Percentiles rank a stretch among this genome's conserved stretches.
Conservation (phyloP, 2,888 invertebrate genomes). For the Cyclophora albipunctata region DNA sequence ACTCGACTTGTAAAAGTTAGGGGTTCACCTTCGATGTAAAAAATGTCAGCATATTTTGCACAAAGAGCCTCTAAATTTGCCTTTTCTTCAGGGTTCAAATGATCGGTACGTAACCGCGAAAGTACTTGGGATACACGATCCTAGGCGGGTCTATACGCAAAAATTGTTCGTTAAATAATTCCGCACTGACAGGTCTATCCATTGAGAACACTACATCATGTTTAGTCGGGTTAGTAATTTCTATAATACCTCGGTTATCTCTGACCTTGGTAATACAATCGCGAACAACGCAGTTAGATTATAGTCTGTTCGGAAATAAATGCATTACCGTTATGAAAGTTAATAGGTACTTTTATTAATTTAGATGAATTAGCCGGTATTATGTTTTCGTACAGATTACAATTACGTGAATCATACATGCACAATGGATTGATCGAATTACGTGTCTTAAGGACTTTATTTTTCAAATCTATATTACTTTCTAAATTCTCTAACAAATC, state of each 20-base stretch:
- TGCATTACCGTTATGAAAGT: slow-evolving; percentile 15
- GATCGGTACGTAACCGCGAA: slow-evolving; percentile 25
- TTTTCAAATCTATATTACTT: slow-evolving; percentile 18
- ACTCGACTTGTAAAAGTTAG: too few species aligned
- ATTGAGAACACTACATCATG: slow-evolving; percentile 20
- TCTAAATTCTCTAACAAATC: slow-evolving; percentile 21
- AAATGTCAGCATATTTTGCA: slow-evolving; percentile 12
- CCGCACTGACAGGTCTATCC: slow-evolving; percentile 13
- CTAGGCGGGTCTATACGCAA: slow-evolving; percentile 6
- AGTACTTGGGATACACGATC: slow-evolving; percentile 13
- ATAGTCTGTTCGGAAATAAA: slow-evolving; percentile 13
- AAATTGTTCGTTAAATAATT: slow-evolving; percentile 17
- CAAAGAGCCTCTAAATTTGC: slow-evolving; percentile 17
- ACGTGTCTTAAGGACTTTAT: slow-evolving; percentile 10
- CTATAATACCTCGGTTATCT: slow-evolving; percentile 18
- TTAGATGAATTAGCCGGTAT: slow-evolving; percentile 19
- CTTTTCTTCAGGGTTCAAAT: slow-evolving; percentile 25
- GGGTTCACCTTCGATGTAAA: slow-evolving; percentile 13
- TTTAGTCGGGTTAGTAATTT: slow-evolving; percentile 15
- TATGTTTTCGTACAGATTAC: slow-evolving; percentile 21
- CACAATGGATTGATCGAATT: slow-evolving; percentile 8
- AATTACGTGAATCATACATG: slow-evolving; percentile 19
- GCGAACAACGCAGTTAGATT: slow-evolving; percentile 17
- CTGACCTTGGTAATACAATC: slow-evolving; percentile 20
- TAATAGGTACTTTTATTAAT: slow-evolving; percentile 18